phyloP scores from a whole-genome alignment of 2,797 vertebrate species.

The Cuculus canorus region DNA sequence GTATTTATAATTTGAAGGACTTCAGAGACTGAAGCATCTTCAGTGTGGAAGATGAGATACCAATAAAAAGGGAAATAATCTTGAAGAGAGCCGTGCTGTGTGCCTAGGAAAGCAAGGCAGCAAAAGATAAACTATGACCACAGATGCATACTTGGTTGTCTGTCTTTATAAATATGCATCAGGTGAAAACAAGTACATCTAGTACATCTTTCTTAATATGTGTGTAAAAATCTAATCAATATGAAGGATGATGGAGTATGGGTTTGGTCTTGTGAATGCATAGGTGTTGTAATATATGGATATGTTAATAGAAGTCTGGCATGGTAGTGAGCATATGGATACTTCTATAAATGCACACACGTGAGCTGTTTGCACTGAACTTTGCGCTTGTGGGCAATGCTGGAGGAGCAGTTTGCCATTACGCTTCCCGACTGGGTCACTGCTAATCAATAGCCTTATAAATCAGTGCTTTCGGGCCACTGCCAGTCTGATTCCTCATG shows the following conservation, averaged over 20 bases:
- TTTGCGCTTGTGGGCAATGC: neutral
- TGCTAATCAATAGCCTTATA: conserved; percentile 45
- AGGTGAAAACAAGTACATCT: neutral
- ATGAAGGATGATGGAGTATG: neutral
- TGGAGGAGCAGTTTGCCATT: conserved; percentile 26
- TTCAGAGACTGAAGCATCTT: neutral
- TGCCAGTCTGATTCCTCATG: neutral
- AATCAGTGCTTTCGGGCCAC: conserved; percentile 17
- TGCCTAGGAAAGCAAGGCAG: neutral
- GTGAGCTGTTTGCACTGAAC: neutral
- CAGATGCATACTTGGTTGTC: neutral
- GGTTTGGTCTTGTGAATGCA: neutral
- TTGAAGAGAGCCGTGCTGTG: neutral
- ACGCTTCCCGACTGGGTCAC: neutral
- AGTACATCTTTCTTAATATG: neutral
- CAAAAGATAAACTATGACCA: conserved; percentile 39
- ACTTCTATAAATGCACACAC: neutral
- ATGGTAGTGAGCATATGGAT: neutral
- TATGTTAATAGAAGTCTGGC: neutral
- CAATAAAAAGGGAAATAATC: conserved; percentile 18
- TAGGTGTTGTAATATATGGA: neutral
- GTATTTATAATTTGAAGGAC: conserved; percentile 34
- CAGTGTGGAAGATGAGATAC: neutral
- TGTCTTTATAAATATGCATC: conserved; percentile 26
- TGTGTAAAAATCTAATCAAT: conserved; percentile 1